These are phyloP conservation scores for Onychostoma macrolepis DNA, from an alignment of 2,113 vertebrate genomes.

Conservation along the genomic window DNA sequence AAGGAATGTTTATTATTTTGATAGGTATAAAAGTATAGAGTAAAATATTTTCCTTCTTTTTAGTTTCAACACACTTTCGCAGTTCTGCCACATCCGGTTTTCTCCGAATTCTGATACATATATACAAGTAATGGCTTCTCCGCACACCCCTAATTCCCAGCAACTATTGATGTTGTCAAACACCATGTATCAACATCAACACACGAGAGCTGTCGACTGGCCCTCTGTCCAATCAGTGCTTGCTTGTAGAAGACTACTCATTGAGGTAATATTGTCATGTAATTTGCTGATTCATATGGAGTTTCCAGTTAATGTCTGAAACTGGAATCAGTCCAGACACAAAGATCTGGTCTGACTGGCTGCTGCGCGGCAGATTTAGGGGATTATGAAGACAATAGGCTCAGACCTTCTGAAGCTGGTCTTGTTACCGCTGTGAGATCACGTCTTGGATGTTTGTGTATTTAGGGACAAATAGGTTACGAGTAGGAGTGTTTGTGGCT, in stretches of 20 bases:
- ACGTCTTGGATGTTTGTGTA: slow-evolving; percentile 37
- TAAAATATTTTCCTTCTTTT: not conserved
- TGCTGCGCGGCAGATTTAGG: slow-evolving; percentile 11
- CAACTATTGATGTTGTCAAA: not conserved
- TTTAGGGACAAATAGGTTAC: slow-evolving; percentile 1
- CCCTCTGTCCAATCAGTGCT: not conserved
- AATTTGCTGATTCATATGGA: slow-evolving; percentile 30
- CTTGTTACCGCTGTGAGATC: slow-evolving; percentile 27
- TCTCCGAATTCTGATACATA: not conserved
- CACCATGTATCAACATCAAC: not conserved
- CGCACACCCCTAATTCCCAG: not conserved
- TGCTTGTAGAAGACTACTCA: not conserved
- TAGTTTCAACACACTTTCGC: not conserved
- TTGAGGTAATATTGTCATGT: not conserved
- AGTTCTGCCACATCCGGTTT: not conserved
- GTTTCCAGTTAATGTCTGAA: slow-evolving; percentile 29
- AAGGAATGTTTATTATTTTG: not conserved
- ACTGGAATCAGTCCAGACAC: slow-evolving; percentile 10
- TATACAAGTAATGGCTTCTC: too few relatives aligned
- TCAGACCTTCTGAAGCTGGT: slow-evolving; percentile 34
- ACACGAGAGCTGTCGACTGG: not conserved
- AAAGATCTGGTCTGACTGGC: slow-evolving; percentile 25
- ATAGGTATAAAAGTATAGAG: not conserved
- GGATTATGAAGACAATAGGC: slow-evolving; percentile 41
- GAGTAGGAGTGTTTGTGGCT: slow-evolving; percentile 25